phyloP scores from a whole-genome alignment of 2,888 invertebrate genomes.

The Ashinkailepas kermadecensis region DNA sequence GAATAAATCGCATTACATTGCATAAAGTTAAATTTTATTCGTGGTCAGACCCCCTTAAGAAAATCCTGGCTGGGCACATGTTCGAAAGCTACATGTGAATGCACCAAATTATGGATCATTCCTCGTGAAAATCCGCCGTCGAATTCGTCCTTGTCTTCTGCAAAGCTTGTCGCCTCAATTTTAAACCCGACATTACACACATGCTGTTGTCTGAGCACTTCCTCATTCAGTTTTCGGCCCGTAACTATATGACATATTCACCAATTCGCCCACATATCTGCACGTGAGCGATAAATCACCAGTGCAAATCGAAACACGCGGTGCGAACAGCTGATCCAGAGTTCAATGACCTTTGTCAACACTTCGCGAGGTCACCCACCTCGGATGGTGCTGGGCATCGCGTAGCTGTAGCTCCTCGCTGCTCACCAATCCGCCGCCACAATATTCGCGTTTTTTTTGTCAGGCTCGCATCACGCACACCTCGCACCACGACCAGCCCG shows the following conservation, averaged over 20 bases:
- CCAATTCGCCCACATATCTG: background rate
- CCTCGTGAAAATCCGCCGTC: no score
- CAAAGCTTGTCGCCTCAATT: no score
- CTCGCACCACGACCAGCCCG: background rate
- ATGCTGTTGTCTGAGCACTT: no score
- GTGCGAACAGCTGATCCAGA: slow-evolving; percentile 1
- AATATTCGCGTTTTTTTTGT: background rate
- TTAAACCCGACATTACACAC: no score
- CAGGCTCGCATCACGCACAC: slow-evolving; percentile 9
- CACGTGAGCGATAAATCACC: background rate
- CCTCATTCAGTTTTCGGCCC: background rate
- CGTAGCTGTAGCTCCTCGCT: background rate
- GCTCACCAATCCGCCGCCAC: background rate
- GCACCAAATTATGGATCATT: no score
- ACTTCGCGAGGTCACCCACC: background rate
- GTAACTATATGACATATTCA: background rate
- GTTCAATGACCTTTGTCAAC: background rate
- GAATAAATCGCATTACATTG: no score
- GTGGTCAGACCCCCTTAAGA: no score
- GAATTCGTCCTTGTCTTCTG: no score
- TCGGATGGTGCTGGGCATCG: slow-evolving; percentile 15
- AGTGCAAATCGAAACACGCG: background rate
- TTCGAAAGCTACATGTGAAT: no score
- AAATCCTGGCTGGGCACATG: no score
- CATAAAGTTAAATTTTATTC: no score